Conservation (phyloP, 2,113 vertebrate genomes). For the Motacilla alba region DNA sequence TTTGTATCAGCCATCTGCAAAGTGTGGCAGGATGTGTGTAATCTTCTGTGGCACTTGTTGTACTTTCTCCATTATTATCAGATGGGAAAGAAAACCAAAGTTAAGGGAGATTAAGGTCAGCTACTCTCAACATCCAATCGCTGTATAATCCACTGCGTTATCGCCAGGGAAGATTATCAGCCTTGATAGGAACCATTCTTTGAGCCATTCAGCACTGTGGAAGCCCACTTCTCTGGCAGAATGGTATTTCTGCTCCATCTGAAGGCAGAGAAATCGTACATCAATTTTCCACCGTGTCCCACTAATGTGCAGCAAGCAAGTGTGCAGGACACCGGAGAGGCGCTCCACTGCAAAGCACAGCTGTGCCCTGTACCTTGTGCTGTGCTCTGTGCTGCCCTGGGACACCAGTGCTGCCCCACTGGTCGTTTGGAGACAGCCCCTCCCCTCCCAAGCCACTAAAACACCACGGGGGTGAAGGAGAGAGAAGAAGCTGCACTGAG, state of each 20-base stretch:
- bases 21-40: conserved; percentile 11
- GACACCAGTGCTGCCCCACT: not conserved
- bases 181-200: conserved; percentile 42
- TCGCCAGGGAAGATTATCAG: conserved; percentile 35
- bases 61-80: conserved; percentile 44
- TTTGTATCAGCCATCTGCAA: conserved; percentile 44
- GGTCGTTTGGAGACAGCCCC: not conserved
- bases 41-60: conserved; percentile 27
- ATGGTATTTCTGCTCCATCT: not conserved
- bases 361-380: not conserved
- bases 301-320: not conserved
- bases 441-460: not conserved
- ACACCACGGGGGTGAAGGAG: accelerated
- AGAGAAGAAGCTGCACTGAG: not conserved
- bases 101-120: conserved; percentile 60
- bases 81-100: conserved; percentile 44
- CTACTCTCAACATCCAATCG: conserved; percentile 2
- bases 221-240: not conserved
- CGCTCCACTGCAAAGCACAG: not conserved
- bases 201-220: not conserved
- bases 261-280: not conserved
- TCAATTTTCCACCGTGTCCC: not conserved
- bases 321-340: not conserved
- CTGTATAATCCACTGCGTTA: conserved; percentile 47
- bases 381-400: not conserved